phyloP scores from a whole-genome alignment of 2,797 vertebrate species.

The Uromys caudimaculatus region DNA sequence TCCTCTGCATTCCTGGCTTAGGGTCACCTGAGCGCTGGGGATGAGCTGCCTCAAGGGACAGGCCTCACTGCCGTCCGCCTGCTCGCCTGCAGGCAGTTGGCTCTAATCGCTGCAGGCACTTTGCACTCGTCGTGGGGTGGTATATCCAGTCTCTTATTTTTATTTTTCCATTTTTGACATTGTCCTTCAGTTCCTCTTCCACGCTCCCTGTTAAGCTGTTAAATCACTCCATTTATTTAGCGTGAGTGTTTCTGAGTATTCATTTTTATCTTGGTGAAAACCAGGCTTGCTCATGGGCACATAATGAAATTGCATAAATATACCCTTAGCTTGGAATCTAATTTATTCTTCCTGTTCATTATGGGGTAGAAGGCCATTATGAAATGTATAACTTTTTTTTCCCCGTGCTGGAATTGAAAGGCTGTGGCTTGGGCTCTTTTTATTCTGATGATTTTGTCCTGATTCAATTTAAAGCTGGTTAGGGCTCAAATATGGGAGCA shows the following conservation, averaged over 20 bases:
- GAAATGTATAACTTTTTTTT: slow-evolving; percentile 89
- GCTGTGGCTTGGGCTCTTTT: slow-evolving; percentile 88
- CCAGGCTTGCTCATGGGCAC: slow-evolving; percentile 90
- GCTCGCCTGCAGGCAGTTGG: rapidly evolving
- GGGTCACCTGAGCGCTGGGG: rapidly evolving
- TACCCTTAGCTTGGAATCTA: slow-evolving; percentile 92
- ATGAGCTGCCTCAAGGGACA: not conserved
- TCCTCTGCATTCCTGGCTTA: not conserved
- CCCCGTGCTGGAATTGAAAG: slow-evolving; percentile 88
- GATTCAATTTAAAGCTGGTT: slow-evolving; percentile 91
- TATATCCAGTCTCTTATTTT: slow-evolving; percentile 66
- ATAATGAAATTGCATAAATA: slow-evolving; percentile 94
- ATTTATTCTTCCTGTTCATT: slow-evolving; percentile 94
- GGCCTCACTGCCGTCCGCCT: not conserved
- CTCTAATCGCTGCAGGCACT: rapidly evolving
- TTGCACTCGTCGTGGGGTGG: not conserved
- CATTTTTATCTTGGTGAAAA: slow-evolving; percentile 91
- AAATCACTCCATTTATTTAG: slow-evolving; percentile 93
- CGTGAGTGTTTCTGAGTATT: slow-evolving; percentile 90
- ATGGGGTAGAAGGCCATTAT: slow-evolving; percentile 91
- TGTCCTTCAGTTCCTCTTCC: slow-evolving; percentile 86
- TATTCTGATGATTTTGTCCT: slow-evolving; percentile 89
- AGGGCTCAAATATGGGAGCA: slow-evolving; percentile 86
- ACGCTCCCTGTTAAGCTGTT: slow-evolving; percentile 89
- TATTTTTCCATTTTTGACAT: slow-evolving; percentile 87